These are phyloP conservation scores for Clepsis dumicolana DNA, from an alignment of 2,888 invertebrate species.

Conservation along the genomic window DNA sequence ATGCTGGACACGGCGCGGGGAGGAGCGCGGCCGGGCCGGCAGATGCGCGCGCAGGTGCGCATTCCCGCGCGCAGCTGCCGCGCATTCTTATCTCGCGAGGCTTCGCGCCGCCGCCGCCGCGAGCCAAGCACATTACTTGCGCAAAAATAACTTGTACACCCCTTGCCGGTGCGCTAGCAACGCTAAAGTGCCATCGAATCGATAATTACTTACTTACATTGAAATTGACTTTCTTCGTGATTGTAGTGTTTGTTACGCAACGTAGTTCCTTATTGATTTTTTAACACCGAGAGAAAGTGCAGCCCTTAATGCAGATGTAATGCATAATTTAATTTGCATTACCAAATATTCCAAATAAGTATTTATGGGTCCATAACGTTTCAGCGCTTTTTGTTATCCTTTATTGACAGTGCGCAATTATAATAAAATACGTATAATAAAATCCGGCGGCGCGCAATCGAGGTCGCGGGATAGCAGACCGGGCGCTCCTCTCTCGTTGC, in stretches of 20 bases:
- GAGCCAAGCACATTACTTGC: not conserved
- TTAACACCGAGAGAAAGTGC: not conserved
- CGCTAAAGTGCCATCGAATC: not conserved
- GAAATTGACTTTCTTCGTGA: slow-evolving; percentile 1
- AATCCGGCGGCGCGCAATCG: no score
- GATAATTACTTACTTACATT: not conserved
- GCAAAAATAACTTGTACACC: not conserved
- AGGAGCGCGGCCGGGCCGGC: slow-evolving; percentile 19
- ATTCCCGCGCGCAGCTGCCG: slow-evolving; percentile 48
- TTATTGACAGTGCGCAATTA: no score
- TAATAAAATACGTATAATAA: no score
- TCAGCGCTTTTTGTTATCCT: not conserved
- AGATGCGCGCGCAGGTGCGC: slow-evolving; percentile 47
- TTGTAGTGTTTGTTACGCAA: not conserved
- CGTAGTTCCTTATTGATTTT: not conserved
- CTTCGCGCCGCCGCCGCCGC: slow-evolving; percentile 9
- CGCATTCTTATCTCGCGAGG: slow-evolving; percentile 43
- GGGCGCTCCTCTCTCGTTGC: not conserved
- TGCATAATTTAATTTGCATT: not conserved
- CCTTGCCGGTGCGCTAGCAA: not conserved
- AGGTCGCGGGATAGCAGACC: not conserved
- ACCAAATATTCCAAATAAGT: not conserved
- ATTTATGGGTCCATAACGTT: not conserved
- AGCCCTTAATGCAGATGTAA: not conserved
- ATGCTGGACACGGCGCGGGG: no score